Evolutionary conservation across 2,888 invertebrate genomes (phyloP), one percentile per base, ranked within the genome.

Genomic region (Drosophila nr. medialis): DNA sequence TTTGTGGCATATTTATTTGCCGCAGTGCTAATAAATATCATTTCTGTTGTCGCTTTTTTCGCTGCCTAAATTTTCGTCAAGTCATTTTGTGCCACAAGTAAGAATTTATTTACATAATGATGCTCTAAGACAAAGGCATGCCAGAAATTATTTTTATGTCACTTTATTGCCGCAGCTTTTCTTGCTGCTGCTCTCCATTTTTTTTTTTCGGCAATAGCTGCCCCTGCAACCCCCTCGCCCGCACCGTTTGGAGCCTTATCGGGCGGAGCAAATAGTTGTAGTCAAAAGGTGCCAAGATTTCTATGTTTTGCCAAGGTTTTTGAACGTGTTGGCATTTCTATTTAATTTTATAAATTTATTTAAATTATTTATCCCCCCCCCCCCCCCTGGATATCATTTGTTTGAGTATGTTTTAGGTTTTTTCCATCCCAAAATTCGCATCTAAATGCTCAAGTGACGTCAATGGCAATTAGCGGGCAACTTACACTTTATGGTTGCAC

Each of bases 21-120:
- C 89, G 75, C 82, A 82, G 32, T 63, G 85, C 87, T 70, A 77
- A 86, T 89, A 89, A 86, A 86, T 86, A 80, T 77, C 58, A 53
- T 62, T 64, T n/a, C 15, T 61, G 29, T 53, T 64, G 38, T 62
- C 59, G 10, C 10, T 49, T 48, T 63, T 49, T 48, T 49, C 53
- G 24, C 45, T 45, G 24, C 34, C 36, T 11, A 7, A 7, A 49
- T 81, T 80, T 81, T 71, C 75, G 76, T 81, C 69, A 65, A 68
- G 86, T 83, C 89, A 88, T 81, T 89, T 86, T 76, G 73, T 88
- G 86, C 89, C 73, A 86, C 72, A 88, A 89, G 77, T 78, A 70
- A 79, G 84, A 89, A 86, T 89, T 86, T 86, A 86, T 86, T 89
- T 85, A 81, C 85, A 89, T 89, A 79, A 85, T 89, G 79, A 89